Evolutionary conservation across 2,888 invertebrate species (phyloP).

Genomic region (Rhamnusium bicolor): DNA sequence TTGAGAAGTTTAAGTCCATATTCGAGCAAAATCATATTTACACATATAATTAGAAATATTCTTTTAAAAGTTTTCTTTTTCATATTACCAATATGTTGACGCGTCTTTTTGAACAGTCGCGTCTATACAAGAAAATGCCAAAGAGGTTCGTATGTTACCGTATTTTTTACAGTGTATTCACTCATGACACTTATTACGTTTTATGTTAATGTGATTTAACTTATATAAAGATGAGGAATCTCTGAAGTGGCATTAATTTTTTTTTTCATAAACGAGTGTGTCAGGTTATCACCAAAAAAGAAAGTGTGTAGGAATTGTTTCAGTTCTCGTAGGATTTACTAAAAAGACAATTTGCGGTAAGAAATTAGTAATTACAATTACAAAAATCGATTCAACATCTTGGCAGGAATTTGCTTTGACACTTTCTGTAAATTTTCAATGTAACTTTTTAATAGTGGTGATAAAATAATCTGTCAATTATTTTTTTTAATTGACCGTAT

Average conservation of each 20-base stretch:
- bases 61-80: too few relatives aligned
- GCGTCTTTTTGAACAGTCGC: too few relatives aligned
- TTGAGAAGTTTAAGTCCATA: too few relatives aligned
- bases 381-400: background rate
- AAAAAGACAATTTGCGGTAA: background rate
- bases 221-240: conserved; percentile 31
- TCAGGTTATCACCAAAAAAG: background rate
- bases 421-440: too few relatives aligned
- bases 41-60: too few relatives aligned
- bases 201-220: conserved; percentile 21
- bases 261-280: conserved; percentile 6
- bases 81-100: too few relatives aligned
- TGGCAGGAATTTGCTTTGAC: background rate
- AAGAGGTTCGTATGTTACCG: too few relatives aligned
- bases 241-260: background rate
- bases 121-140: too few relatives aligned
- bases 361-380: background rate
- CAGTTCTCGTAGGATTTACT: background rate
- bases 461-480: too few relatives aligned
- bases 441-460: too few relatives aligned
- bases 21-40: too few relatives aligned
- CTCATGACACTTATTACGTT: conserved; percentile 15
- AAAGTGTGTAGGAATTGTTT: background rate
- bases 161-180: conserved; percentile 31
- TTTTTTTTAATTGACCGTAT: too few relatives aligned